phyloP scores from a whole-genome alignment of 2,113 vertebrate genomes.

The Alethe diademata region DNA sequence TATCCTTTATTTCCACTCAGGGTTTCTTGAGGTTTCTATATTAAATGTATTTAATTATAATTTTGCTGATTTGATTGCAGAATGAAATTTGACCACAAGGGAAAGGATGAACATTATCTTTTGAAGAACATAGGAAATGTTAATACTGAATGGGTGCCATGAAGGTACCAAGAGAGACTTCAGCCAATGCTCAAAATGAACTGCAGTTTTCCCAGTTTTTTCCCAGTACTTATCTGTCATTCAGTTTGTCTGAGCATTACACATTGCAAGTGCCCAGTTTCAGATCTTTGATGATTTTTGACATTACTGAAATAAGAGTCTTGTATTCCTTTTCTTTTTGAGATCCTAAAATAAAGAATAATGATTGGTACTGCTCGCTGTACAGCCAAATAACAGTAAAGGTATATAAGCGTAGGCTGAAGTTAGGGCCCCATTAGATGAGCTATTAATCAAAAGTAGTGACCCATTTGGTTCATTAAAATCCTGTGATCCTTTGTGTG shows the following conservation, averaged over 20 bases:
- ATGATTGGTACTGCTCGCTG: background rate
- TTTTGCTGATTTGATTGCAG: background rate
- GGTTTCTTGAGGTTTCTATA: background rate
- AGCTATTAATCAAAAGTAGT: constrained; percentile 2
- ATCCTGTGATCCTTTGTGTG: background rate
- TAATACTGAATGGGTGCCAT: background rate
- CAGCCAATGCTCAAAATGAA: background rate
- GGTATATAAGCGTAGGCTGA: background rate
- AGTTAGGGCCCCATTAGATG: background rate
- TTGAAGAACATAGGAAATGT: background rate
- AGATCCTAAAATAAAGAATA: background rate
- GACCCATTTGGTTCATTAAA: background rate
- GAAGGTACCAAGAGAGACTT: background rate
- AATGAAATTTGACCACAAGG: background rate
- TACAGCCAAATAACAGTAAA: background rate
- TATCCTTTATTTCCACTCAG: background rate
- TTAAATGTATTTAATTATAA: background rate
- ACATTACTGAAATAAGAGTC: background rate
- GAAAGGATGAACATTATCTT: background rate
- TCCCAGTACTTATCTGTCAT: background rate
- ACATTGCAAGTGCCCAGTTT: background rate
- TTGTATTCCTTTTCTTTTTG: background rate
- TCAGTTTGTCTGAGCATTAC: background rate
- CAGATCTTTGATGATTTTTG: background rate
- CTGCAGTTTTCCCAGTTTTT: background rate